phyloP scores from a whole-genome alignment of 2,888 invertebrate genomes.

The Hylaea fasciaria region DNA sequence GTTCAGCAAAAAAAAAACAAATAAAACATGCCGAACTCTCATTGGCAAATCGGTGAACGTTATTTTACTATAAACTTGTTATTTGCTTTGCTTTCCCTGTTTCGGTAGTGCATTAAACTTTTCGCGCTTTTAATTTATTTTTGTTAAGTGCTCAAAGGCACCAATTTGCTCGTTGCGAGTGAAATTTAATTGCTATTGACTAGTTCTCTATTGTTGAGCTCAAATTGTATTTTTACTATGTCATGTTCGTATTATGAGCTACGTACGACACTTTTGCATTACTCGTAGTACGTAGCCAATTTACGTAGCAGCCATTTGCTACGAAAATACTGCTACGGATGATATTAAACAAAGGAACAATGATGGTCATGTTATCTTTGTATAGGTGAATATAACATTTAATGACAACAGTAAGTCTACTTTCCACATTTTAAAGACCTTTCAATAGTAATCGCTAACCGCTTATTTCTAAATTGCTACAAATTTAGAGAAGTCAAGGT shows the following conservation, averaged over 20 bases:
- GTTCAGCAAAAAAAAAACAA: constrained; percentile 57
- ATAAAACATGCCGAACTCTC: constrained; percentile 55
- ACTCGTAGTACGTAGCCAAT: background rate
- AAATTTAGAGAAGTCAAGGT: constrained; percentile 34
- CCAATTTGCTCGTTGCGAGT: constrained; percentile 28
- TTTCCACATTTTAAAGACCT: no score
- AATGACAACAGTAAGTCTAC: no score
- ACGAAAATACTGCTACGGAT: no score
- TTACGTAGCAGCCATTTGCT: no score
- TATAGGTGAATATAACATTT: no score
- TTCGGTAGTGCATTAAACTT: constrained; percentile 49
- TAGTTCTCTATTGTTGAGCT: constrained; percentile 20
- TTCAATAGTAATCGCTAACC: no score
- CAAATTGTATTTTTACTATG: constrained; percentile 13
- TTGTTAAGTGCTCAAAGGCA: constrained; percentile 14
- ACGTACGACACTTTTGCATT: background rate
- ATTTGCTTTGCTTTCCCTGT: constrained; percentile 46
- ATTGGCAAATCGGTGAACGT: constrained; percentile 38
- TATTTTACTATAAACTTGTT: constrained; percentile 46
- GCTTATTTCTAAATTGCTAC: constrained; percentile 12
- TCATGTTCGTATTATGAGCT: constrained; percentile 15
- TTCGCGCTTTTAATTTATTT: constrained; percentile 41
- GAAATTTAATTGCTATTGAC: constrained; percentile 32
- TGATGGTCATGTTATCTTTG: no score
- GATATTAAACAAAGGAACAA: no score